Evolutionary conservation across 2,888 invertebrate genomes (phyloP).

Genomic region (Troglohyphantes excavatus): DNA sequence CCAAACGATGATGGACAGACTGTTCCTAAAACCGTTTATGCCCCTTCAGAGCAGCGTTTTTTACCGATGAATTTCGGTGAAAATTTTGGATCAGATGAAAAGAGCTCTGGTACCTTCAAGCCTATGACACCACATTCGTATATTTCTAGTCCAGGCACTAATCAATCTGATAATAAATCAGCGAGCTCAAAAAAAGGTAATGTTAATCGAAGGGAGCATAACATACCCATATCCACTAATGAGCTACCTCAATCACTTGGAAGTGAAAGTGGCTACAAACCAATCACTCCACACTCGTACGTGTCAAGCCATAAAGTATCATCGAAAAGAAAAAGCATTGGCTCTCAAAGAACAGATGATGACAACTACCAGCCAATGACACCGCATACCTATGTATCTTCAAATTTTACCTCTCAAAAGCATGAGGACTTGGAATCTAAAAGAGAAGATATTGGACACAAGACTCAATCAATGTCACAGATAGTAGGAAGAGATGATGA

Average conservation of each 20-base stretch:
- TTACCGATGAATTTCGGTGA: background rate
- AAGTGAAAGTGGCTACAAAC: constrained; percentile 17
- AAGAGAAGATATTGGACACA: background rate
- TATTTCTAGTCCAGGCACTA: constrained; percentile 20
- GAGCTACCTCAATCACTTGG: no score
- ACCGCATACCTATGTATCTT: background rate
- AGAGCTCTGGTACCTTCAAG: background rate
- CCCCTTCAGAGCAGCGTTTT: background rate
- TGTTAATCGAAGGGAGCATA: no score
- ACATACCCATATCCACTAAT: no score
- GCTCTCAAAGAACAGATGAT: background rate
- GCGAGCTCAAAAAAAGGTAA: background rate
- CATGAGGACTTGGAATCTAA: background rate
- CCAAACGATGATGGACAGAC: background rate
- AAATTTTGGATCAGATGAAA: background rate
- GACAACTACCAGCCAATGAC: background rate
- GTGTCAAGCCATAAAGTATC: constrained; percentile 19
- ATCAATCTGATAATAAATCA: background rate
- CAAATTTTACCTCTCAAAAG: background rate
- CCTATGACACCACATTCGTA: constrained; percentile 34
- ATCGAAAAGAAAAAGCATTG: background rate
- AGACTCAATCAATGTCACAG: background rate
- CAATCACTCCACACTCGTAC: constrained; percentile 21
- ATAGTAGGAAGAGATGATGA: background rate
- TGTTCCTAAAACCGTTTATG: background rate